Base-by-base conservation (phyloP, 2,113 vertebrate species). In the Rhodinocichla rosea region DNA sequence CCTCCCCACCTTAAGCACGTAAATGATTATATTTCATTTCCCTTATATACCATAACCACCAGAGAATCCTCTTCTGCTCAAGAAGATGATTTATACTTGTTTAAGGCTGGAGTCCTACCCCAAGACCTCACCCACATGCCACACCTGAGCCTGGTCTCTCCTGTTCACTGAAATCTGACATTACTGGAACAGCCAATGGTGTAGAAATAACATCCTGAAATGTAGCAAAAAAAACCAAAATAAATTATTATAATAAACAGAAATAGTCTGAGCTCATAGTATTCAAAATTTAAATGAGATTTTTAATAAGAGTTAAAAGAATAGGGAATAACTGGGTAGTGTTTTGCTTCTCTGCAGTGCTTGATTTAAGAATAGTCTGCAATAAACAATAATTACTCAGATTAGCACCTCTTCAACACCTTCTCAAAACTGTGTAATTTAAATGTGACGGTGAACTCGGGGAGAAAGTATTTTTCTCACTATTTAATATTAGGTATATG, bases 331-430 rank as follows among this genome's bases (percentile, higher is more conserved):
- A 55, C 17, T 56, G 45, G 14, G 15, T 56, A 52, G 30, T 15
- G 4, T 37, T 91, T 90, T 92, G 14, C 35, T 62, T 40, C 52
- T 80, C 26, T 39, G 33, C 12, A 63, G 30, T n/a, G 13, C 24
- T 76, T 88, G 23, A 22, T 81, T 87, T 47, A 60, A 64, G 65
- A 92, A 39, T 30, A 84, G 3, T 2, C 15, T 19, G 8, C 20
- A 70, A 67, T 69, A 83, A 89, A 92, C 86, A 76, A 12, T 30
- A 78, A 70, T 32, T 59, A 11, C 69, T 89, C 32, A 82, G 65
- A 75, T 95, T 90, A 82, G 24, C 76, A 60, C 59, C 63, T 88
- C 76, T 94, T 95, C 68, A 86, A 56, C 83, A 50, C 56, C 49
- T 71, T 79, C 91, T 75, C 40, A 42, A 64, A 89, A 44, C 11